phyloP scores from a whole-genome alignment of 1,140 invertebrate genomes.

The Drosophila ironensis region DNA sequence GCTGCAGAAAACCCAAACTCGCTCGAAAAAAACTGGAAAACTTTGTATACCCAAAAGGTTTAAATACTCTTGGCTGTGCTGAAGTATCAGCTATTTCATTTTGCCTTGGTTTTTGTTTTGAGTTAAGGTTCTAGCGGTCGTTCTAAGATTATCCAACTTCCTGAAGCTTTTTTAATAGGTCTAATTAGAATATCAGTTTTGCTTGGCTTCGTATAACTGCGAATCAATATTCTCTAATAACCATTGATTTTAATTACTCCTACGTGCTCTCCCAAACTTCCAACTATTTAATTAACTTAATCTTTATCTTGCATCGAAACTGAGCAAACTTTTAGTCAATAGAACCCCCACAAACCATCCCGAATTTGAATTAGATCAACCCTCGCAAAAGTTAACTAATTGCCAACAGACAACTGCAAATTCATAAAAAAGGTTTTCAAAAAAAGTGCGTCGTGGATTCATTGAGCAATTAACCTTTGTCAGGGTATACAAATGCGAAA shows the following conservation, averaged over 20 bases:
- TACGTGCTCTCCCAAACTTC: not conserved
- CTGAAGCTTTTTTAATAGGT: not conserved
- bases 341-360: not conserved
- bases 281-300: slow-evolving; percentile 24
- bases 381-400: no score
- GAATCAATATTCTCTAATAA: not conserved
- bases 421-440: slow-evolving; percentile 1
- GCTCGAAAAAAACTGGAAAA: slow-evolving; percentile 9
- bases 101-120: not conserved
- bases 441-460: not conserved
- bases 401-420: no score
- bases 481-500: slow-evolving; percentile 34
- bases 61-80: slow-evolving; percentile 5
- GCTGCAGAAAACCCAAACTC: slow-evolving; percentile 22
- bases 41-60: slow-evolving; percentile 21
- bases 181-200: no score
- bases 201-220: no score
- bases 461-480: slow-evolving; percentile 13
- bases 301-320: not conserved
- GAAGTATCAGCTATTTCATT: not conserved
- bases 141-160: no score
- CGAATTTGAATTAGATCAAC: no score
- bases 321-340: not conserved
- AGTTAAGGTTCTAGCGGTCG: no score
- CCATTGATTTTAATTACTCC: not conserved